Evolutionary conservation across 2,113 vertebrate genomes (phyloP), one percentile per base, ranked within the genome.

Genomic region (Vulpes lagopus): DNA sequence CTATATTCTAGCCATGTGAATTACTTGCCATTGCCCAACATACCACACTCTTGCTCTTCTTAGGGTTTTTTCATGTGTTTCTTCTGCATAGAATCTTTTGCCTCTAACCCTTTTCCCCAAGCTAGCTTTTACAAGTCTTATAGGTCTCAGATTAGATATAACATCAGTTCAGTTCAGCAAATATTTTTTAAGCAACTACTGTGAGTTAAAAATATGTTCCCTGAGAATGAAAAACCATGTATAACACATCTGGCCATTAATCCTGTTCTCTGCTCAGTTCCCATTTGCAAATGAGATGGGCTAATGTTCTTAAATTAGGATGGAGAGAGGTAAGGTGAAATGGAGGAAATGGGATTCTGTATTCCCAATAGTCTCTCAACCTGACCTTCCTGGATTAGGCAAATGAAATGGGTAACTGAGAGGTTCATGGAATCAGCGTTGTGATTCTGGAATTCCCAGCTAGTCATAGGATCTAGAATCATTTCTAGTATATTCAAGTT

Each of bases 111-210:
- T 27, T 67, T 80, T 16, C 55, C 14, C 10, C 0, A 30, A 85
- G 57, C 16, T 92, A 83, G 20, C 74, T 90, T 95, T 87, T 67
- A 86, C 43, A 78, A 71, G 22, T 95, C 59, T 74, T 82, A 35
- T 55, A 79, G 38, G 11, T 95, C 49, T 83, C 62, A 25, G 11
- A 49, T 93, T 93, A 88, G 51, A n/a, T 69, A 57, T 55, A 84
- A 83, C 7, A 80, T 65, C 80, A 92, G 11, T 74, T 96, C 67
- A 92, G 16, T 49, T 95, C 55, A 94, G 81, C 69, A 95, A 83
- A 91, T 93, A 60, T 83, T 93, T 91, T 69, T 69, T 74, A 93
- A 95, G 30, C 16, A 84, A 80, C 38, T 57, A 69, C 69, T 51
- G 69, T 62, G 85, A 83, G 8, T 60, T 84, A 94, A 89, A 59